phyloP scores from a whole-genome alignment of 2,113 vertebrate genomes.

The Mus pahari region DNA sequence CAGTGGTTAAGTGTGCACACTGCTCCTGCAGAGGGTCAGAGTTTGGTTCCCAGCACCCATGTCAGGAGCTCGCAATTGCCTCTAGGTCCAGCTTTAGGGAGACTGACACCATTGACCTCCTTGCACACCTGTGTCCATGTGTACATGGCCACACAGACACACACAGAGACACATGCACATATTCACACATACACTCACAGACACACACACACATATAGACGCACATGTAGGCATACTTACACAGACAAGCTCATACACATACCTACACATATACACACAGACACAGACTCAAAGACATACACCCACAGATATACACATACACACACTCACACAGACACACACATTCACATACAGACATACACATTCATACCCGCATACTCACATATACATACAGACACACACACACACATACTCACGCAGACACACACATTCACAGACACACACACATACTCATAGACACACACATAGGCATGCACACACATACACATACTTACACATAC shows the following conservation, averaged over 20 bases:
- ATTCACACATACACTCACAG: background rate
- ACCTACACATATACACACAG: background rate
- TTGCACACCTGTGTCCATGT: background rate
- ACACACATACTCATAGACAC: background rate
- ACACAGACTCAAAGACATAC: background rate
- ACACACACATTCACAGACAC: background rate
- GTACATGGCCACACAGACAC: background rate
- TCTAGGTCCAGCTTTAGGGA: too few species aligned
- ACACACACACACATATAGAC: background rate
- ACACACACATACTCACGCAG: too few species aligned
- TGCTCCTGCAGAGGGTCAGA: background rate
- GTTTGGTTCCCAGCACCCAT: background rate
- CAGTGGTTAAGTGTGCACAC: background rate
- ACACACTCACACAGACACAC: background rate
- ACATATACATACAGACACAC: too few species aligned
- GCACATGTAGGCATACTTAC: background rate
- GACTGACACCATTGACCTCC: too few species aligned
- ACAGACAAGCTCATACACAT: background rate
- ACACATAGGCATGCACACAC: too few species aligned
- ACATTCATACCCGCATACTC: background rate
- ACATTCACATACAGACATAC: background rate
- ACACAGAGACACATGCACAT: background rate
- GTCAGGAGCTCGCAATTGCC: background rate
- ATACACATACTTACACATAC: too few species aligned
- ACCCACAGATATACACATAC: too few species aligned